These are phyloP conservation scores for Epinotia brunnichana DNA, from an alignment of 2,888 invertebrate species.

Conservation along the genomic window DNA sequence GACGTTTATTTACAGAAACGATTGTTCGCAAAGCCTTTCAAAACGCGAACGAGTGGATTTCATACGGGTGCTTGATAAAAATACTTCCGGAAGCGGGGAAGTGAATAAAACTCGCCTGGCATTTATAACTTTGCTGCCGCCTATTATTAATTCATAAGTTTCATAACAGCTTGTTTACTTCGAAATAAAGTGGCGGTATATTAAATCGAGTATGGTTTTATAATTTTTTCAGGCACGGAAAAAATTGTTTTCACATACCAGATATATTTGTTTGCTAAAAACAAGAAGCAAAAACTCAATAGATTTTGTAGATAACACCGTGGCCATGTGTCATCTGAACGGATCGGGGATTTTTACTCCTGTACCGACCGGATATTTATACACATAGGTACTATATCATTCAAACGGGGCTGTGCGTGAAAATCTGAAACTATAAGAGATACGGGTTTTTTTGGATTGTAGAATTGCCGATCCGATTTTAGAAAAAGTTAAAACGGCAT, in stretches of 20 bases:
- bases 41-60: conserved; percentile 57
- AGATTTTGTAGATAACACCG: no score
- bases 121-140: conserved; percentile 36
- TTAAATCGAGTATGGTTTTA: conserved; percentile 21
- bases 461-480: no score
- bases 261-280: background rate
- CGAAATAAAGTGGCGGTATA: conserved; percentile 22
- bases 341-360: no score
- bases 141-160: conserved; percentile 41
- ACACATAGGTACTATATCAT: no score
- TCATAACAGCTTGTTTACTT: conserved; percentile 38
- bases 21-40: conserved; percentile 65
- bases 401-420: no score
- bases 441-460: no score
- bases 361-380: no score
- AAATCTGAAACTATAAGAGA: no score
- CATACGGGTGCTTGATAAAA: conserved; percentile 69
- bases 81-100: conserved; percentile 51
- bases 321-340: no score
- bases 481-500: no score
- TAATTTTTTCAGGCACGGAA: background rate
- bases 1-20: conserved; percentile 65
- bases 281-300: background rate
- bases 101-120: conserved; percentile 41
- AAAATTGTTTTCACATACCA: background rate